phyloP scores from a whole-genome alignment of 2,888 invertebrate genomes.

The Mactromeris polynyma region DNA sequence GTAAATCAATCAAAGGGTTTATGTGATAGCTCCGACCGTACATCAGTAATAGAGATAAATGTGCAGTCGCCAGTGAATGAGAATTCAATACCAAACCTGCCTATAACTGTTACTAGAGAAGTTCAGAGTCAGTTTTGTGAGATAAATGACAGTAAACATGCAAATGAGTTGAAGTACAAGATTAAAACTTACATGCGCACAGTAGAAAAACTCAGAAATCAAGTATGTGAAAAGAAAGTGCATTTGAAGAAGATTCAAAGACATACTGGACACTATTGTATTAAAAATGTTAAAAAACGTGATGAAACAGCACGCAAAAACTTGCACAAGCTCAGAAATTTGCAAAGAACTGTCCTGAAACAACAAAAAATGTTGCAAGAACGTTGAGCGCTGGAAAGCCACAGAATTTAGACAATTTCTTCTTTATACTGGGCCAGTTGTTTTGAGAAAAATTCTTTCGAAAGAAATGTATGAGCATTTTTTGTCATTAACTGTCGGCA shows the following conservation, averaged over 20 bases:
- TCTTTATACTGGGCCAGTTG: no score
- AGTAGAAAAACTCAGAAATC: neutral
- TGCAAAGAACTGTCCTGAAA: neutral
- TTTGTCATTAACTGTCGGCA: no score
- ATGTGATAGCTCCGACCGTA: neutral
- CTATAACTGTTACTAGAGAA: no score
- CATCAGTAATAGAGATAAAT: no score
- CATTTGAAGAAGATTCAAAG: neutral
- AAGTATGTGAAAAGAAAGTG: neutral
- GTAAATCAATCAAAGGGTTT: neutral
- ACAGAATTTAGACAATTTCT: no score
- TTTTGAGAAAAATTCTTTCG: no score
- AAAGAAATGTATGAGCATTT: no score
- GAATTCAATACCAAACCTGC: no score
- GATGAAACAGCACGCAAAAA: neutral
- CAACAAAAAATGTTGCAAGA: neutral
- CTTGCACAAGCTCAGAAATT: no score
- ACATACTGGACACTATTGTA: neutral
- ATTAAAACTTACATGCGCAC: neutral
- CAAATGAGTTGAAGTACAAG: neutral
- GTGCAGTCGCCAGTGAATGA: no score
- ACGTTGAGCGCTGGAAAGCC: no score
- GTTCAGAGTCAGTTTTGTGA: neutral
- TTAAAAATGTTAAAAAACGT: neutral
- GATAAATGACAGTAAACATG: neutral